These are phyloP conservation scores for Cataglyphis cursor DNA, from an alignment of 2,888 invertebrate species.

Conservation along the genomic window DNA sequence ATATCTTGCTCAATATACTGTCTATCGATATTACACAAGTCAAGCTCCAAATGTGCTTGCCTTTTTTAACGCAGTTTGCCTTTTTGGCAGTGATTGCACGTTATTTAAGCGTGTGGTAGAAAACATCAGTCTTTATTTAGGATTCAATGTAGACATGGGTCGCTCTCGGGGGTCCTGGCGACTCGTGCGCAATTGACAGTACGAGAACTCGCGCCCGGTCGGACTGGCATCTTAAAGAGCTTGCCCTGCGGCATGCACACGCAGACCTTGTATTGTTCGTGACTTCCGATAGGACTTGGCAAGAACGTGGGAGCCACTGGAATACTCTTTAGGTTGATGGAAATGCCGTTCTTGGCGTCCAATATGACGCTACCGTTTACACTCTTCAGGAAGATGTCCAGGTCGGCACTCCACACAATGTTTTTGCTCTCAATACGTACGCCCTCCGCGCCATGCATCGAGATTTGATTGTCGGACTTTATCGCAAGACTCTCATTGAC, in stretches of 20 bases:
- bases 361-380: constrained; percentile 92
- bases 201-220: constrained; percentile 87
- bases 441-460: constrained; percentile 93
- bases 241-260: constrained; percentile 96
- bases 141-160: constrained; percentile 89
- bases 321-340: constrained; percentile 91
- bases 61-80: neutral
- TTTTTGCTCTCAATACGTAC: constrained; percentile 91
- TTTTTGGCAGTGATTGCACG: constrained; percentile 60
- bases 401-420: constrained; percentile 92
- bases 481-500: constrained; percentile 90
- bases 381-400: constrained; percentile 92
- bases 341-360: constrained; percentile 91
- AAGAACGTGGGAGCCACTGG: constrained; percentile 89
- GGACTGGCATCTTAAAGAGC: constrained; percentile 92
- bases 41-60: neutral
- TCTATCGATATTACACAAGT: neutral
- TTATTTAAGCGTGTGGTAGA: constrained; percentile 5
- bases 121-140: neutral
- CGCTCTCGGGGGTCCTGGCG: constrained; percentile 89
- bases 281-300: constrained; percentile 71
- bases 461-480: constrained; percentile 90
- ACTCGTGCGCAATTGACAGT: constrained; percentile 90
- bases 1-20: neutral
- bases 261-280: constrained; percentile 93